Percentiles rank a stretch among this genome's conserved stretches.
Evolutionary conservation across 2,113 vertebrate species (phyloP).

Genomic region (Pseudorectes ferrugineus): DNA sequence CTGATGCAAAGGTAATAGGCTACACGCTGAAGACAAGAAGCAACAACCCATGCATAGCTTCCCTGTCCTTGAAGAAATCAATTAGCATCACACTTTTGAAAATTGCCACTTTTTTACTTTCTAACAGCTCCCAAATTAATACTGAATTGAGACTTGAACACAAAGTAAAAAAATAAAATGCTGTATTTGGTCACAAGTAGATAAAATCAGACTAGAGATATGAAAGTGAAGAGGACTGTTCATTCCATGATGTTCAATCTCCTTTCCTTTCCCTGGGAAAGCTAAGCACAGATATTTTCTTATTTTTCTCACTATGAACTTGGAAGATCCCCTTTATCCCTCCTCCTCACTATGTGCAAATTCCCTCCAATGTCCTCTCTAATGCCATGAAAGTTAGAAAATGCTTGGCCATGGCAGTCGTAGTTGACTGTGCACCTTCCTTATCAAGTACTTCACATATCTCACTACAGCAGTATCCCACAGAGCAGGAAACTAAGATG

Average conservation of each 20-base stretch:
- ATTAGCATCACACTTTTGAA: background rate
- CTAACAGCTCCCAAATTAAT: background rate
- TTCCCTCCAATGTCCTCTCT: accelerated
- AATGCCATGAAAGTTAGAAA: background rate
- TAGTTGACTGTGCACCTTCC: accelerated
- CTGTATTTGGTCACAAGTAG: background rate
- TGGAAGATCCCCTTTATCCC: background rate
- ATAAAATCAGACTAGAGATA: background rate
- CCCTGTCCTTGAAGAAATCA: background rate
- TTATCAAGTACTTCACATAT: background rate
- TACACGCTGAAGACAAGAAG: background rate
- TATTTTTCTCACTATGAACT: background rate
- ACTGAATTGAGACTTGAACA: background rate
- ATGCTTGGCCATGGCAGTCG: accelerated
- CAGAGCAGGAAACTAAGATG: background rate
- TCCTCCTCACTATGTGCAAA: background rate
- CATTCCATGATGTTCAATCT: background rate
- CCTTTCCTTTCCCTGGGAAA: background rate
- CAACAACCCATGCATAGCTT: background rate
- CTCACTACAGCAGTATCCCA: background rate
- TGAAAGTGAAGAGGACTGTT: background rate
- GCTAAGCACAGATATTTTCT: background rate
- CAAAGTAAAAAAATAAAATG: background rate
- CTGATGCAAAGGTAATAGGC: background rate
- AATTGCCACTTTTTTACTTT: background rate